A percentile compares a stretch with the other conserved stretches of the same genome.
Evolutionary conservation across 2,797 vertebrate genomes (phyloP).

Genomic region (Taeniopygia guttata): DNA sequence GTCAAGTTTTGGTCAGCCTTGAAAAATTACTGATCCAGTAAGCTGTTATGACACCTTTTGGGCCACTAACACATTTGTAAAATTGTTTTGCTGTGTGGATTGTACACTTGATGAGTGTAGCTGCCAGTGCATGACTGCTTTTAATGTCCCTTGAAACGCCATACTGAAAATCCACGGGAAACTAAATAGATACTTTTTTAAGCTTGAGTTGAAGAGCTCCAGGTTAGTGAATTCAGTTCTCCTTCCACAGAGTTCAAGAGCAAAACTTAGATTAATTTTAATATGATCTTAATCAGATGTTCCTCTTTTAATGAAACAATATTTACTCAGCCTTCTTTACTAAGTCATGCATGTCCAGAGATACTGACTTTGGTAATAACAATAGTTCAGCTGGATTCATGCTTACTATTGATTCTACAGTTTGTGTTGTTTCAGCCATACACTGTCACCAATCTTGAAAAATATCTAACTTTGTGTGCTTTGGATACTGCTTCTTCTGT

Average conservation of each 20-base stretch:
- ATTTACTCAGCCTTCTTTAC: neutral
- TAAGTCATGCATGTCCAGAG: neutral
- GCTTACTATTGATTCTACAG: neutral
- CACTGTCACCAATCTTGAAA: neutral
- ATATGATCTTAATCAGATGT: neutral
- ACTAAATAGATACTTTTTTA: neutral
- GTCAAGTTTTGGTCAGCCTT: neutral
- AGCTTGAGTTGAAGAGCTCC: neutral
- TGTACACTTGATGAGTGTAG: neutral
- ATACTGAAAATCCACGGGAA: neutral
- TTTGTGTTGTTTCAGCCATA: neutral
- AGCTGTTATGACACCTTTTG: neutral
- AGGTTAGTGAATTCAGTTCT: neutral
- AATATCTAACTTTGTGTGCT: neutral
- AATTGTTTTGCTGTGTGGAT: neutral
- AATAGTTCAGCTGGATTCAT: neutral
- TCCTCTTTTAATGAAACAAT: neutral
- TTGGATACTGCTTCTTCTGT: neutral
- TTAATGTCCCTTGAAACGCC: neutral
- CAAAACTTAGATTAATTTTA: neutral
- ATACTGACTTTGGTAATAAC: neutral
- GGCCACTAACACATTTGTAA: accelerated
- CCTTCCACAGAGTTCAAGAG: neutral
- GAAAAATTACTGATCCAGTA: neutral
- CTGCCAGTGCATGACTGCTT: neutral